A percentile compares a stretch with the other conserved stretches of the same genome.
Evolutionary conservation across 2,888 invertebrate species (phyloP).

Genomic region (Melangyna quadrimaculata): DNA sequence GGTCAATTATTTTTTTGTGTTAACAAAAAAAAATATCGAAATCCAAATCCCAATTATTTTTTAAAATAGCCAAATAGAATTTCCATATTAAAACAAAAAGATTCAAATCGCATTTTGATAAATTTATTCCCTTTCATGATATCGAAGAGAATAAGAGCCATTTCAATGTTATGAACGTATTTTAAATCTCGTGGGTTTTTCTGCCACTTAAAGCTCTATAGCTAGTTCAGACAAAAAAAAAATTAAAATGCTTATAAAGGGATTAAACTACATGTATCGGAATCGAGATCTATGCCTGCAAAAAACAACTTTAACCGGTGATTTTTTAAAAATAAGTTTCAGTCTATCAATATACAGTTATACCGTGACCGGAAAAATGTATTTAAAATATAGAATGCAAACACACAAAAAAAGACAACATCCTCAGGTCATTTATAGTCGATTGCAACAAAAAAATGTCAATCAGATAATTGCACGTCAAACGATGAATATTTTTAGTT

Average conservation of each 20-base stretch:
- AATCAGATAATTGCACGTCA: slow-evolving; percentile 53
- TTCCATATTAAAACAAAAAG: background rate
- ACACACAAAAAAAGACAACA: background rate
- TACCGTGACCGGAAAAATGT: background rate
- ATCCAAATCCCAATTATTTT: background rate
- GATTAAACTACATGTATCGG: background rate
- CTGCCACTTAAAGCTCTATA: background rate
- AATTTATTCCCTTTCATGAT: slow-evolving; percentile 1
- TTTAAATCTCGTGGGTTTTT: background rate
- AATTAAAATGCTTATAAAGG: background rate
- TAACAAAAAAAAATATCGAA: background rate
- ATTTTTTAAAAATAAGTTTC: background rate
- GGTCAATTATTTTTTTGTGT: background rate
- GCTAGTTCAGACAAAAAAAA: background rate
- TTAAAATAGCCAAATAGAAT: background rate
- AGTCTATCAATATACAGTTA: background rate
- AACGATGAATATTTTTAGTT: slow-evolving; percentile 45
- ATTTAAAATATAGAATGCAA: background rate
- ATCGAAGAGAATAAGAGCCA: background rate
- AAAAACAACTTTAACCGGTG: background rate
- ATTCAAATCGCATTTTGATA: slow-evolving; percentile 7
- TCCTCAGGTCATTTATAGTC: background rate
- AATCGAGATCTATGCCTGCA: background rate
- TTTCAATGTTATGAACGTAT: background rate
- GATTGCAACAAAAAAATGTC: background rate